Base-by-base conservation (phyloP, 2,888 invertebrate species). In the Pachymerium ferrugineum region DNA sequence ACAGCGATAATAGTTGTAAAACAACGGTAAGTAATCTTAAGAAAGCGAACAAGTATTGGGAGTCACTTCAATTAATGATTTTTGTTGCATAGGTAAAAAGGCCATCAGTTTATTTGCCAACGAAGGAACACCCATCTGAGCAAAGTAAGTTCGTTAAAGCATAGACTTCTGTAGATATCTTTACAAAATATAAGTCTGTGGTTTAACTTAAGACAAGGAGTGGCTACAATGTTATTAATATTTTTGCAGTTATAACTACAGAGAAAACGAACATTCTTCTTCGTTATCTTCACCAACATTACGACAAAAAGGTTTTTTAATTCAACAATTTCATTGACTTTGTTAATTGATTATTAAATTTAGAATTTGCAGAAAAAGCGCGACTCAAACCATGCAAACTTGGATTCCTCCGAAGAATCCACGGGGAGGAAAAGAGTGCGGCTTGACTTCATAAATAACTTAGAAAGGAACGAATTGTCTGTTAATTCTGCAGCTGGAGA, bases 251-350 rank as follows among this genome's bases (percentile, higher is more conserved):
- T 79, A 97, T 97, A 81, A 95, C 95, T 62, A 94, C 95, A 81
- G 97, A 97, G 84, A 96, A 94, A 85, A 93, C 94, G 70, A 95
- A 94, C 81, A 95, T 97, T 80, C 86, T 97, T 75, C 84, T 97
- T 80, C 89, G 96, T 84, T 97, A 94, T 84, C 87, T 97, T 77
- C 95, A 96, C 80, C 94, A 95, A 80, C 94, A 94, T 83, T 96
- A 94, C 93, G 95, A 96, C 81, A 95, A 94, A 85, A 93, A 93
- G 87, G 89, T 90, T 83, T 77, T 3, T 22, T n/a, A n/a, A n/a
- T n/a, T n/a, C n/a, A n/a, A n/a, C n/a, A n/a, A n/a, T n/a, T n/a
- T n/a, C n/a, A n/a, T 31, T 31, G 14, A 12, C 5, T 29, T 69
- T 69, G 12, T 30, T 12, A 19, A 4, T 71, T 71, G n/a, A 22